Evolutionary conservation across 2,797 vertebrate genomes (phyloP).

Genomic region (Onychomys arenicola): DNA sequence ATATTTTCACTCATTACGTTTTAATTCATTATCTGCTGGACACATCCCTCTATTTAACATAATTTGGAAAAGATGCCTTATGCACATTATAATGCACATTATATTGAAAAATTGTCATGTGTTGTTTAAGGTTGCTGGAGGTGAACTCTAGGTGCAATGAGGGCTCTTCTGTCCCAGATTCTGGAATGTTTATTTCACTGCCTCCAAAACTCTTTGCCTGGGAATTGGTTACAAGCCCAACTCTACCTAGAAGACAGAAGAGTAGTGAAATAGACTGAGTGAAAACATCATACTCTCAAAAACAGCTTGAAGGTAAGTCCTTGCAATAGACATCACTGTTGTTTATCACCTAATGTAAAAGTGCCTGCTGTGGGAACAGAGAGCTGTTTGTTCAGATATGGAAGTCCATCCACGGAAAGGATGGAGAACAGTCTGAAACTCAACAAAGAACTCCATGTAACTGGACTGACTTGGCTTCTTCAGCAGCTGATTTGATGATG

Average conservation of each 20-base stretch:
- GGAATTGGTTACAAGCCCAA: not conserved
- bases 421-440: not conserved
- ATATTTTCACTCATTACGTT: not conserved
- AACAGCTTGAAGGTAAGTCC: not conserved
- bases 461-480: not conserved
- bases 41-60: not conserved
- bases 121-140: not conserved
- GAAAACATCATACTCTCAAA: not conserved
- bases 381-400: not conserved
- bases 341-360: not conserved
- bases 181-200: not conserved
- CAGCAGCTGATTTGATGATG: not conserved
- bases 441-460: not conserved
- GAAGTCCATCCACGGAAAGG: not conserved
- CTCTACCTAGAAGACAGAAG: not conserved
- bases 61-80: constrained; percentile 4
- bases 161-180: not conserved
- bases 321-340: not conserved
- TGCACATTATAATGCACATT: not conserved
- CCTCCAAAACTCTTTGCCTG: not conserved
- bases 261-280: not conserved
- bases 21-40: not conserved
- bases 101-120: not conserved
- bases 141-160: not conserved
- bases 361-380: not conserved